Evolutionary conservation across 2,797 vertebrate genomes (phyloP).

Genomic region (Rhynchotus rufescens): DNA sequence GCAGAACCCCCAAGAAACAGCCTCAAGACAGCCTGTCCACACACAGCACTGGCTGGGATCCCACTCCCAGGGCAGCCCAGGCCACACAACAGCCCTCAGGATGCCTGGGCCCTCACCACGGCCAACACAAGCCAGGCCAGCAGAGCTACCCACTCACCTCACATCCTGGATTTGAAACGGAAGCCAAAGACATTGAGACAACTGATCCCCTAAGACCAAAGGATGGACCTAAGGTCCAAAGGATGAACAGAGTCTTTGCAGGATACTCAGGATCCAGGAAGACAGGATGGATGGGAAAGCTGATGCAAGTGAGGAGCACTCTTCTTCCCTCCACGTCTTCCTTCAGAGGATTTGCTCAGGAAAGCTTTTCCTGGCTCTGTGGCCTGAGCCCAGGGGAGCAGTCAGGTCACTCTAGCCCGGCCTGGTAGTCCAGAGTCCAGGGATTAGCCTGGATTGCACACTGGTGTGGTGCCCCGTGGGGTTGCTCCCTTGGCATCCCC

Average conservation of each 20-base stretch:
- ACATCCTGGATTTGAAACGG: neutral
- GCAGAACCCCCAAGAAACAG: neutral
- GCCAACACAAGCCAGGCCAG: neutral
- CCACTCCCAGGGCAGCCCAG: too few relatives aligned
- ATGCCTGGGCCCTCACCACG: neutral
- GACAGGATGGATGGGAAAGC: neutral
- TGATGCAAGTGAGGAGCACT: neutral
- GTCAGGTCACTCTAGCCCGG: neutral
- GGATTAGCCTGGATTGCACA: neutral
- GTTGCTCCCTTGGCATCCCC: neutral
- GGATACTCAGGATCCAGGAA: neutral
- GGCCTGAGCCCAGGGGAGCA: neutral
- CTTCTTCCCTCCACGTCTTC: neutral
- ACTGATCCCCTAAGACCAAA: neutral
- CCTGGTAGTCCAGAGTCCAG: neutral
- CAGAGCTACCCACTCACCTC: neutral
- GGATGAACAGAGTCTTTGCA: neutral
- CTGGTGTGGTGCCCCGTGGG: neutral
- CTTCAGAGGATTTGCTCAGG: neutral
- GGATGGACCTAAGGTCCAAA: neutral
- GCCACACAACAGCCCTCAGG: neutral
- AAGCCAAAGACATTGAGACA: neutral
- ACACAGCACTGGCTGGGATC: neutral
- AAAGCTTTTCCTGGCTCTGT: neutral
- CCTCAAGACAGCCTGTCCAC: neutral